Percentiles rank a stretch among this genome's conserved stretches.
Evolutionary conservation across 2,113 vertebrate genomes (phyloP).

Genomic region (Menidia beryllina): DNA sequence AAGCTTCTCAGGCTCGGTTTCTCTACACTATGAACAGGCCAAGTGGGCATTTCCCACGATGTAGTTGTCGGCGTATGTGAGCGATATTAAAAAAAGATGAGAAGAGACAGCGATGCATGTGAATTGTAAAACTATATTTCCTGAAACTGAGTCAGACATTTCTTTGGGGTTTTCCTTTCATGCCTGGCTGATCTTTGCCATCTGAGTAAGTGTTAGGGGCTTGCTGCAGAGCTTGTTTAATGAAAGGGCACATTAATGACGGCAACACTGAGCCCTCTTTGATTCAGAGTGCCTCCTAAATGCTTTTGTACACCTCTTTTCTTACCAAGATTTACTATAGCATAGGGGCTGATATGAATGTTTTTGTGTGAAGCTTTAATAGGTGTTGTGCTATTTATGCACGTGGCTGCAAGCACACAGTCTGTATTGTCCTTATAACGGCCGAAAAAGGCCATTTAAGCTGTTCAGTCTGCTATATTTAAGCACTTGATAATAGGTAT

Average conservation of each 20-base stretch:
- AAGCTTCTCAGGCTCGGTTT: conserved; percentile 56
- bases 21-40: neutral
- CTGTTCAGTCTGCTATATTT: conserved; percentile 24
- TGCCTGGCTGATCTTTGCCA: conserved; percentile 7
- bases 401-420: neutral
- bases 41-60: conserved; percentile 51
- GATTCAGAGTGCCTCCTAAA: conserved; percentile 46
- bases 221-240: conserved; percentile 15
- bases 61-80: neutral
- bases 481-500: conserved; percentile 8
- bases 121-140: conserved; percentile 18
- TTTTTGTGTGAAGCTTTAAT: neutral
- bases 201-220: conserved; percentile 18
- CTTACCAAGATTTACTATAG: conserved; percentile 44
- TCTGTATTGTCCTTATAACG: conserved; percentile 21
- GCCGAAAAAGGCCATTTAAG: conserved; percentile 24
- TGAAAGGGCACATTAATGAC: conserved; percentile 32
- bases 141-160: conserved; percentile 17
- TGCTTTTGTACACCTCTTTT: conserved; percentile 36
- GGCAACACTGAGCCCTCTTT: conserved; percentile 16
- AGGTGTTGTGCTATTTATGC: conserved; percentile 5
- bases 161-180: conserved; percentile 15
- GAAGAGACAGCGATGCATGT: conserved; percentile 12
- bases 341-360: conserved; percentile 38
- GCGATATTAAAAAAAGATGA: conserved; percentile 10